Conservation (phyloP, 1,140 invertebrate species). For the Magallana angulata region DNA sequence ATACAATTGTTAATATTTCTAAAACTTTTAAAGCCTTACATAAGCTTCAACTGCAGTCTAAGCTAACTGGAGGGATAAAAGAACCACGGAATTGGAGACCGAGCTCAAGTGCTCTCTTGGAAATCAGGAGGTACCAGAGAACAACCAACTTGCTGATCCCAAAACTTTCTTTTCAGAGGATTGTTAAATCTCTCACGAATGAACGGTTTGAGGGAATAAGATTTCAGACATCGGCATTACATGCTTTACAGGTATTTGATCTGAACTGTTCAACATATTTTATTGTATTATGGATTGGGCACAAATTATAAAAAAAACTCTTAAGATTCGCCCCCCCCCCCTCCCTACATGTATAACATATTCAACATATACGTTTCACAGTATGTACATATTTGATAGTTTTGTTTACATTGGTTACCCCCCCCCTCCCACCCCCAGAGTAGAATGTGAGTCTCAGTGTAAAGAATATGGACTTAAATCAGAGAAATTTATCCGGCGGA, state of each 20-base stretch:
- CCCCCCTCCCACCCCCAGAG: no score
- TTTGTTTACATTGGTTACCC: no score
- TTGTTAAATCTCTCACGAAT: constrained; percentile 91
- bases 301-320: no score
- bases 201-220: constrained; percentile 84
- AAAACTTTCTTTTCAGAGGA: constrained; percentile 90
- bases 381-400: no score
- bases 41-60: neutral
- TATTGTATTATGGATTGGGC: no score
- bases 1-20: neutral
- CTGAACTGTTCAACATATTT: no score
- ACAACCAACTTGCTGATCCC: constrained; percentile 88
- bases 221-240: constrained; percentile 81
- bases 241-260: neutral
- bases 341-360: no score
- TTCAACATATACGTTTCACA: no score
- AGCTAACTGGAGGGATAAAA: constrained; percentile 42
- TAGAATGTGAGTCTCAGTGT: no score
- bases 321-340: no score
- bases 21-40: neutral
- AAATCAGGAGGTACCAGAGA: constrained; percentile 92
- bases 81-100: constrained; percentile 80
- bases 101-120: constrained; percentile 89
- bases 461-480: no score
- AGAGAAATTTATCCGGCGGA: no score